Conservation (phyloP, 2,888 invertebrate genomes). For the Amiota mariae region DNA sequence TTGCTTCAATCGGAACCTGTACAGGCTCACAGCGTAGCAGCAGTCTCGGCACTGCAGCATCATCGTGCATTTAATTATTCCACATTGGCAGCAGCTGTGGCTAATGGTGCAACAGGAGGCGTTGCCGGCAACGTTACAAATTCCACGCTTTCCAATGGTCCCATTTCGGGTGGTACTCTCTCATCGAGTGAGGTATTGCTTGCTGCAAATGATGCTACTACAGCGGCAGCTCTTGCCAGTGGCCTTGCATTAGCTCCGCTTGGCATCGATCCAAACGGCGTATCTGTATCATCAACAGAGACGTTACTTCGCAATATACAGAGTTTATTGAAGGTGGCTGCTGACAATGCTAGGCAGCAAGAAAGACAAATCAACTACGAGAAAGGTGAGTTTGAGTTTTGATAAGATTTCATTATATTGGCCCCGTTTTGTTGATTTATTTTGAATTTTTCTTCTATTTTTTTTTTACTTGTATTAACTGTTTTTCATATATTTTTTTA, state of each 20-base stretch:
- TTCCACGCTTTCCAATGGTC: conserved; percentile 66
- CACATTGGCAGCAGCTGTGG: conserved; percentile 79
- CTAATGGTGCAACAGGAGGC: conserved; percentile 59
- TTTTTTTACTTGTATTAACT: not conserved
- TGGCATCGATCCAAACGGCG: conserved; percentile 70
- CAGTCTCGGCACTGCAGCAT: conserved; percentile 71
- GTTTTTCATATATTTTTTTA: too few relatives aligned
- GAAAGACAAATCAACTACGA: conserved; percentile 96
- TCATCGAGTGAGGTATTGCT: conserved; percentile 69
- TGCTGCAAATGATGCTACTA: conserved; percentile 67
- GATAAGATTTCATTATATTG: too few relatives aligned
- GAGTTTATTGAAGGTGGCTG: conserved; percentile 96
- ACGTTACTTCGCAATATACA: conserved; percentile 95
- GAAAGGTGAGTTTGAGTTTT: conserved; percentile 82
- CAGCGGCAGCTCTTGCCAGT: conserved; percentile 69
- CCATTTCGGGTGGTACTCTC: conserved; percentile 61
- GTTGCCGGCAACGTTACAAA: conserved; percentile 49
- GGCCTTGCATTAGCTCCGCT: conserved; percentile 69
- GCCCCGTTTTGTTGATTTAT: not conserved
- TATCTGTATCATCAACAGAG: conserved; percentile 82
- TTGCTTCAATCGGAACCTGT: conserved; percentile 72
- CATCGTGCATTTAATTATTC: conserved; percentile 87
- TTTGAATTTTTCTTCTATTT: not conserved
- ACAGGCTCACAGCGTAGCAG: conserved; percentile 49
- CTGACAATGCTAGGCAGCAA: conserved; percentile 96